Conservation (phyloP, 2,888 invertebrate species). For the Candidula unifasciata region DNA sequence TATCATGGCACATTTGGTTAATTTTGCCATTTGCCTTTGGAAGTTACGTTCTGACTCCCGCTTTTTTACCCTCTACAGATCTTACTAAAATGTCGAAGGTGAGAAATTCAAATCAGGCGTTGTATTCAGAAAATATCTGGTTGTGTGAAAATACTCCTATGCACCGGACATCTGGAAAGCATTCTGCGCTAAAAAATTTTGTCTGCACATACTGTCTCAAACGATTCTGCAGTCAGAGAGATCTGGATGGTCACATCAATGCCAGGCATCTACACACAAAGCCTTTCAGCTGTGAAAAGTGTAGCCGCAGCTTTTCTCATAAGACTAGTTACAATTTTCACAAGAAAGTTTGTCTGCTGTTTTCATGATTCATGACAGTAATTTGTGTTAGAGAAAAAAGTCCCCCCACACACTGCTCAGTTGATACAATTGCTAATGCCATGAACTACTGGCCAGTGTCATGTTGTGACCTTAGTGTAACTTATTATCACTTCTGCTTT, state of each 20-base stretch:
- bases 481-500: slow-evolving; percentile 28
- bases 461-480: too few species aligned
- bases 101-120: slow-evolving; percentile 28
- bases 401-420: background rate
- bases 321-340: slow-evolving; percentile 41
- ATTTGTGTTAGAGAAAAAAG: too few species aligned
- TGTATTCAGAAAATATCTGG: slow-evolving; percentile 10
- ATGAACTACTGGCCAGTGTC: too few species aligned
- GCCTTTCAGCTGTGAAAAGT: slow-evolving; percentile 42
- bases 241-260: slow-evolving; percentile 48
- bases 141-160: background rate
- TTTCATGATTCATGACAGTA: background rate
- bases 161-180: slow-evolving; percentile 25
- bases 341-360: slow-evolving; percentile 39
- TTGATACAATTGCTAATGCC: background rate
- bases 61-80: slow-evolving; percentile 39
- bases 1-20: background rate
- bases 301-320: slow-evolving; percentile 31
- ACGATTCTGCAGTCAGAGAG: slow-evolving; percentile 38
- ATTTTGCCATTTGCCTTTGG: background rate
- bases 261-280: slow-evolving; percentile 39
- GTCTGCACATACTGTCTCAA: slow-evolving; percentile 45
- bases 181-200: slow-evolving; percentile 47
- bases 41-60: background rate
- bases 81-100: slow-evolving; percentile 3